phyloP scores from a whole-genome alignment of 2,797 vertebrate genomes.

The Triplophysa yarkandensis region DNA sequence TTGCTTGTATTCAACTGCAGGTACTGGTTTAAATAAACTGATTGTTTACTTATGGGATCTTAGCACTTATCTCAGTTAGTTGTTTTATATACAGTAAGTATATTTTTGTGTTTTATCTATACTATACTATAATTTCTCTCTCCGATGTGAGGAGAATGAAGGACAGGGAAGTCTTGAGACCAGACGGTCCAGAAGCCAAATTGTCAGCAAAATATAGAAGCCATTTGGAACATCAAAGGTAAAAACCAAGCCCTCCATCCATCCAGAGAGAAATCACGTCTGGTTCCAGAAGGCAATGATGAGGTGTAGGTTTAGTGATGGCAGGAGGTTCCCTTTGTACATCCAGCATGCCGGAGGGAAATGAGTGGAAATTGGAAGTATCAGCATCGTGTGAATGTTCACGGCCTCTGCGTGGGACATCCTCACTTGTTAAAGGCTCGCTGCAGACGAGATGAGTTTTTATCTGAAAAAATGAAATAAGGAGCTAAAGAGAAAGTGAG shows the following conservation, averaged over 20 bases:
- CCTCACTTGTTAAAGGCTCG: slow-evolving; percentile 11
- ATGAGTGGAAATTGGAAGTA: slow-evolving; percentile 25
- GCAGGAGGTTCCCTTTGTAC: slow-evolving; percentile 35
- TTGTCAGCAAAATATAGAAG: slow-evolving; percentile 38
- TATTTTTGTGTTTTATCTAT: too few relatives aligned
- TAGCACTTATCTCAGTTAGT: too few relatives aligned
- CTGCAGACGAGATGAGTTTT: slow-evolving; percentile 11
- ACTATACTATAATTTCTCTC: too few relatives aligned
- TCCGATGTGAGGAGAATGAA: slow-evolving; percentile 22
- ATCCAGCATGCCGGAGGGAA: slow-evolving; percentile 11
- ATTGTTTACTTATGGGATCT: too few relatives aligned
- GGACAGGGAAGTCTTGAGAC: slow-evolving; percentile 40
- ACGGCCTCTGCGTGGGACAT: not conserved
- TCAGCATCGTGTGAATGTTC: slow-evolving; percentile 42
- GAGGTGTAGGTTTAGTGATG: slow-evolving; percentile 49
- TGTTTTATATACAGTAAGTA: too few relatives aligned
- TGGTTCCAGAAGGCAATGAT: slow-evolving; percentile 45
- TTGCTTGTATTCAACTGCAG: too few relatives aligned
- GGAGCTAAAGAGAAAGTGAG: slow-evolving; percentile 36
- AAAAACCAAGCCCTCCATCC: slow-evolving; percentile 30
- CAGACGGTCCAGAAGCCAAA: slow-evolving; percentile 45
- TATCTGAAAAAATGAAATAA: slow-evolving; percentile 25
- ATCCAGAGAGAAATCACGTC: slow-evolving; percentile 43
- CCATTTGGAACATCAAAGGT: slow-evolving; percentile 50
- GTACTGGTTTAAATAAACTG: too few relatives aligned